Evolutionary conservation across 2,888 invertebrate genomes (phyloP), one percentile per base, ranked within the genome.

Genomic region (Thalpophila matura): DNA sequence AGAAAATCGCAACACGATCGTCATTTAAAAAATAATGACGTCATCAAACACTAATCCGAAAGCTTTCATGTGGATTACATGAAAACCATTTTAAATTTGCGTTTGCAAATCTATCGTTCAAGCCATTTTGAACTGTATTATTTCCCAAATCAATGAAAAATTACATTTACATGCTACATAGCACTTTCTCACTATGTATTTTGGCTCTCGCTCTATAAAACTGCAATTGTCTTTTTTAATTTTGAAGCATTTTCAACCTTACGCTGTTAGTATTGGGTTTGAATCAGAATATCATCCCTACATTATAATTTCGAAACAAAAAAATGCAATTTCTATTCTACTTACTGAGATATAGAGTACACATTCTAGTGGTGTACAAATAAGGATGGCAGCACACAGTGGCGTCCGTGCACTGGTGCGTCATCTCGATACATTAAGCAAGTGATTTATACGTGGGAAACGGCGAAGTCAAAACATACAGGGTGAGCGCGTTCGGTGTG

Each of bases 11-110:
- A 87, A 94, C 92, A 88, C 89, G 91, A 94, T 91, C 87, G 90
- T 91, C 91, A 91, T 94, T 69, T 88, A 89, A 86, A 89, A 92
- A 94, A 94, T 95, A 95, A 95, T 95, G 95, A 95, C 89, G 93
- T 94, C 95, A 95, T 94, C 94, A 95, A 94, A 95, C 93, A 92
- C 94, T 95, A 95, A 95, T 95, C 94, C 92, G 81, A 91, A 92
- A 93, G 95, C 95, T 95, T 95, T 95, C 94, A 93, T 94, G 93
- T 93, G 94, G 93, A 95, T 95, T 95, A 93, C 89, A 87, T 67
- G 77, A 64, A 59, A 69, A 86, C 85, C 85, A 82, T 51, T 58
- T 77, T 69, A 46, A 12, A 24, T 50, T 43, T 66, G 35, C 59
- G 35, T 3, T 51, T n/a, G 1, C 3, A 16, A 71, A 43, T 29